A percentile compares a stretch with the other conserved stretches of the same genome.
Evolutionary conservation across 1,140 invertebrate species (phyloP).

Genomic region (Drosophila carrolli): DNA sequence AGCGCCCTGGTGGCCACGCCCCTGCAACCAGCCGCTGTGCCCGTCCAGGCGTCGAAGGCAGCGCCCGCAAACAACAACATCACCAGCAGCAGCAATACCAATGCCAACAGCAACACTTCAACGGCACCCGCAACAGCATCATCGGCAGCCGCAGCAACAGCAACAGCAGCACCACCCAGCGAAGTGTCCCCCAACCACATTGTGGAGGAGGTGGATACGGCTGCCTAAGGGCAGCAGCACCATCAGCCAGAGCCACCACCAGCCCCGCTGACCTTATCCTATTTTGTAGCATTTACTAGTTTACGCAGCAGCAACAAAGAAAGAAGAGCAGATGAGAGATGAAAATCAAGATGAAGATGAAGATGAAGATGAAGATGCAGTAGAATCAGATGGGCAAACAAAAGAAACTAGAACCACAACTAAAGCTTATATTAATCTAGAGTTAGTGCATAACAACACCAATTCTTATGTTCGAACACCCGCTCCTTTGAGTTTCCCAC

Average conservation of each 20-base stretch:
- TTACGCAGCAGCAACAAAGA: constrained; percentile 42
- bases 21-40: constrained; percentile 8
- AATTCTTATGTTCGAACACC: background rate
- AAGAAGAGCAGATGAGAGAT: constrained; percentile 4
- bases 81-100: background rate
- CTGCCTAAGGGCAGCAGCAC: constrained; percentile 60
- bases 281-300: constrained; percentile 72
- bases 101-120: constrained; percentile 9
- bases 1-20: constrained; percentile 51
- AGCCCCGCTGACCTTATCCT: constrained; percentile 14
- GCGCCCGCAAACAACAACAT: constrained; percentile 11
- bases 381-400: constrained; percentile 10
- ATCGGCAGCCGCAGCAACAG: constrained; percentile 33
- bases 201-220: constrained; percentile 83
- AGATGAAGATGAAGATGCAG: constrained; percentile 4
- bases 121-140: constrained; percentile 19
- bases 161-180: constrained; percentile 53
- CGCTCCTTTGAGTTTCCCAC: background rate
- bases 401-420: constrained; percentile 39
- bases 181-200: constrained; percentile 83
- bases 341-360: constrained; percentile 1
- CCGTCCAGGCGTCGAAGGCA: constrained; percentile 14
- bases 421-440: constrained; percentile 38
- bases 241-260: background rate
- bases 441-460: constrained; percentile 22